A percentile compares a stretch with the other conserved stretches of the same genome.
Evolutionary conservation across 2,797 vertebrate species (phyloP).

Genomic region (Meda fulgida): DNA sequence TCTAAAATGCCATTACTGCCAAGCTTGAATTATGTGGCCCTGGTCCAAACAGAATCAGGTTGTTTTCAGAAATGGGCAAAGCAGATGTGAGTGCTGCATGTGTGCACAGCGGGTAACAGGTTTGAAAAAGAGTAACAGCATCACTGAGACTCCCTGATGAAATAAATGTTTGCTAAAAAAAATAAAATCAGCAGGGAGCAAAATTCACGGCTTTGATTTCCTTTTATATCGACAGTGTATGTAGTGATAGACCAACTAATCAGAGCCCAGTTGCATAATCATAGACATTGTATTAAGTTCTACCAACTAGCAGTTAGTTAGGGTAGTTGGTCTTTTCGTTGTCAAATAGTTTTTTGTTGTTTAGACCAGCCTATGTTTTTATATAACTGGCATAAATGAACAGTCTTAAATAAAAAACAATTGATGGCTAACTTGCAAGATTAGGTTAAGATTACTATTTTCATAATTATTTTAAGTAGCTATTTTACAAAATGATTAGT

Average conservation of each 20-base stretch:
- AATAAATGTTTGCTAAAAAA: slow-evolving; percentile 8
- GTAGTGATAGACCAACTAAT: not conserved
- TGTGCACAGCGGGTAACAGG: not conserved
- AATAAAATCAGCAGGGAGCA: not conserved
- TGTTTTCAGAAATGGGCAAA: slow-evolving; percentile 53
- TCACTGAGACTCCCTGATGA: slow-evolving; percentile 13
- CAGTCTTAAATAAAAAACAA: not conserved
- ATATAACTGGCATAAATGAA: not conserved
- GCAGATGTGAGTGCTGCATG: not conserved
- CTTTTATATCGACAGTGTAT: not conserved
- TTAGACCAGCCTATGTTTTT: not conserved
- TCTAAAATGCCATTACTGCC: slow-evolving; percentile 36
- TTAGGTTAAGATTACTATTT: no score
- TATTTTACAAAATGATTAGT: no score
- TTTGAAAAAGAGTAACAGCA: slow-evolving; percentile 10
- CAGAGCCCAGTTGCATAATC: not conserved
- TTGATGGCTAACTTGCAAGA: no score
- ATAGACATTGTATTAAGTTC: not conserved
- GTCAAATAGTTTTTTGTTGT: no score
- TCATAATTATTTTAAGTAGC: no score
- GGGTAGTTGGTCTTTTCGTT: not conserved
- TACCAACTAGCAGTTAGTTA: no score
- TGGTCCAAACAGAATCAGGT: not conserved
- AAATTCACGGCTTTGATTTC: slow-evolving; percentile 13
- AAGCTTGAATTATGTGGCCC: slow-evolving; percentile 19